phyloP scores from a whole-genome alignment of 2,888 invertebrate species.

The Cataglyphis livida region DNA sequence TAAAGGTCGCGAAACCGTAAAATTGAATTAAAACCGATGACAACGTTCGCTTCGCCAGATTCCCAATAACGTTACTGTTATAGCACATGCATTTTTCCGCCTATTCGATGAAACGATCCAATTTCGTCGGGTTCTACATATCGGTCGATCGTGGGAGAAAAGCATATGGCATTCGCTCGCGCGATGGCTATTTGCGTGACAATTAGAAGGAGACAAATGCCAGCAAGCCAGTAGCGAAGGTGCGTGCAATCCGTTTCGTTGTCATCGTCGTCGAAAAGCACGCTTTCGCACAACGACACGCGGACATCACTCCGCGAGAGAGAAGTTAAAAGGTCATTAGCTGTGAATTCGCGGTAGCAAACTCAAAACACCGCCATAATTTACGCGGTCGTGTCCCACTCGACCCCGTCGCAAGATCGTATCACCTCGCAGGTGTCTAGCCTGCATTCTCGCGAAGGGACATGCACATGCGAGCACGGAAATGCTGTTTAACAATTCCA shows the following conservation, averaged over 20 bases:
- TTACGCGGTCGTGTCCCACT: constrained; percentile 70
- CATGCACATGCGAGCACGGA: constrained; percentile 61
- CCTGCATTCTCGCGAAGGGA: constrained; percentile 57
- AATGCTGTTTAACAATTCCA: constrained; percentile 70
- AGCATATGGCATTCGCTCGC: constrained; percentile 46
- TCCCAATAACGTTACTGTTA: constrained; percentile 48
- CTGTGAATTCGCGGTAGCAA: constrained; percentile 62
- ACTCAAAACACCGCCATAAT: constrained; percentile 71
- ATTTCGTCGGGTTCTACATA: constrained; percentile 47
- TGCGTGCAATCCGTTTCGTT: constrained; percentile 24
- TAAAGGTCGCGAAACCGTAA: constrained; percentile 34
- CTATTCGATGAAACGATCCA: constrained; percentile 55
- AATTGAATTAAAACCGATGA: constrained; percentile 55
- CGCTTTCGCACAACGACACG: constrained; percentile 22
- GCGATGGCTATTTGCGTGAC: constrained; percentile 60
- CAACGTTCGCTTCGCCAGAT: constrained; percentile 38
- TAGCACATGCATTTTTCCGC: constrained; percentile 28
- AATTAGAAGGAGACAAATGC: constrained; percentile 53
- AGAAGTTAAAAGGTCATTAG: constrained; percentile 71
- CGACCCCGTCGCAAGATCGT: constrained; percentile 72
- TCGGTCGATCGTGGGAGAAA: constrained; percentile 53
- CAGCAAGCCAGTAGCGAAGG: constrained; percentile 23
- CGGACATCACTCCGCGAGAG: constrained; percentile 23
- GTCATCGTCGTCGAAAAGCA: constrained; percentile 30
- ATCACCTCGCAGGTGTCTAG: constrained; percentile 69